Conservation (phyloP, 2,888 invertebrate species). For the Amblyjoppa fuscipennis region DNA sequence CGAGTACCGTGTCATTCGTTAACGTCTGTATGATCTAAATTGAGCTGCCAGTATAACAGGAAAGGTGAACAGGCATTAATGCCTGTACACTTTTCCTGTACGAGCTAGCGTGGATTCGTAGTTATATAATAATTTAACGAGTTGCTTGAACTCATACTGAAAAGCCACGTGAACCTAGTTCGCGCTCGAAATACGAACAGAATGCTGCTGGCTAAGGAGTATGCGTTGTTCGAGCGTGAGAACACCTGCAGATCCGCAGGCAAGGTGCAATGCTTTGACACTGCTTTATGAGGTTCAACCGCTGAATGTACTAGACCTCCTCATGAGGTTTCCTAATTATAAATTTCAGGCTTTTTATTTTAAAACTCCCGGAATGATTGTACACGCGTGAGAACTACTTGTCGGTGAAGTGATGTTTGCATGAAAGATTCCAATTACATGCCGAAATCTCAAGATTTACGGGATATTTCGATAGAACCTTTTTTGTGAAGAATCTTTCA, state of each 20-base stretch:
- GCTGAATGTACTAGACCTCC: neutral
- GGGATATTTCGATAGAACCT: neutral
- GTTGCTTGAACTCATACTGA: neutral
- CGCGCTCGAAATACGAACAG: neutral
- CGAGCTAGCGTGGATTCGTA: neutral
- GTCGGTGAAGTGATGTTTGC: neutral
- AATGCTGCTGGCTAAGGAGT: neutral
- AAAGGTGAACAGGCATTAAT: neutral
- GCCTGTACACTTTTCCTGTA: neutral
- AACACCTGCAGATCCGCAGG: neutral
- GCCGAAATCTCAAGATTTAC: neutral
- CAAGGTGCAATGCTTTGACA: slow-evolving; percentile 19
- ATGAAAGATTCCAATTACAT: neutral
- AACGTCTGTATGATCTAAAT: neutral
- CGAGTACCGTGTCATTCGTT: neutral
- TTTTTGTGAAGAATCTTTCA: neutral
- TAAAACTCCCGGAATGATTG: neutral
- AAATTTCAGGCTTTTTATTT: slow-evolving; percentile 14
- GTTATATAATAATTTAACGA: neutral
- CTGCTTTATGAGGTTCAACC: slow-evolving; percentile 1
- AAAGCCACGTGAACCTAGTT: neutral
- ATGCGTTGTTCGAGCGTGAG: neutral
- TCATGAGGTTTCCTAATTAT: slow-evolving; percentile 19
- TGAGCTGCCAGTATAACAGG: neutral
- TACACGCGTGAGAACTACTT: neutral